A percentile compares a stretch with the other conserved stretches of the same genome.
phyloP scores from a whole-genome alignment of 2,888 invertebrate genomes.

The Leptinotarsa juncta region DNA sequence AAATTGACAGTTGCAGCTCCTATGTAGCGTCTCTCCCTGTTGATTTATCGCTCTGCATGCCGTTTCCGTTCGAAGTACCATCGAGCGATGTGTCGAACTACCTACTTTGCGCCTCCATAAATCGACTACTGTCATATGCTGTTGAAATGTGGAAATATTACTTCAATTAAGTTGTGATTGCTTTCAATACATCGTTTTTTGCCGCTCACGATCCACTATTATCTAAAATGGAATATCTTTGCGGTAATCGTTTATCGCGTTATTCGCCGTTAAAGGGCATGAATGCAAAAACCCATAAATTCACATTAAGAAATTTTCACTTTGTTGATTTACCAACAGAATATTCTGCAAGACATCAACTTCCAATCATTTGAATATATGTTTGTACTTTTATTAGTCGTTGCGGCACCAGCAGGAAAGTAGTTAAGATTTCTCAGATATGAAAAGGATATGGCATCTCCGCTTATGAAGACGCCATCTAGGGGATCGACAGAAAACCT shows the following conservation, averaged over 20 bases:
- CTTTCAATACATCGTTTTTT: slow-evolving; percentile 38
- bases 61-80: slow-evolving; percentile 41
- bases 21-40: slow-evolving; percentile 36
- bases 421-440: no score
- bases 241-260: slow-evolving; percentile 8
- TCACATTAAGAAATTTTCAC: neutral
- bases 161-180: slow-evolving; percentile 43
- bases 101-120: slow-evolving; percentile 42
- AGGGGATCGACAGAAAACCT: no score
- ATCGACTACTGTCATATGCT: slow-evolving; percentile 39
- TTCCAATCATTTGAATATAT: no score
- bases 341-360: neutral
- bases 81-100: slow-evolving; percentile 36
- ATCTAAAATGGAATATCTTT: slow-evolving; percentile 42
- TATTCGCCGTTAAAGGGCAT: neutral
- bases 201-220: slow-evolving; percentile 24
- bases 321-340: neutral
- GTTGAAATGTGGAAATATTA: slow-evolving; percentile 44
- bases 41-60: slow-evolving; percentile 39
- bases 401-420: no score
- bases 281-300: neutral
- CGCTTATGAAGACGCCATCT: no score
- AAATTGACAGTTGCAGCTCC: slow-evolving; percentile 45
- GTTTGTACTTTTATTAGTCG: no score
- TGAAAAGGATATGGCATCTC: no score